A percentile compares a stretch with the other conserved stretches of the same genome.
These are phyloP conservation scores for Sycon ciliatum DNA, from an alignment of 37 sponge, comb jelly and placozoan genomes.

Conservation along the genomic window DNA sequence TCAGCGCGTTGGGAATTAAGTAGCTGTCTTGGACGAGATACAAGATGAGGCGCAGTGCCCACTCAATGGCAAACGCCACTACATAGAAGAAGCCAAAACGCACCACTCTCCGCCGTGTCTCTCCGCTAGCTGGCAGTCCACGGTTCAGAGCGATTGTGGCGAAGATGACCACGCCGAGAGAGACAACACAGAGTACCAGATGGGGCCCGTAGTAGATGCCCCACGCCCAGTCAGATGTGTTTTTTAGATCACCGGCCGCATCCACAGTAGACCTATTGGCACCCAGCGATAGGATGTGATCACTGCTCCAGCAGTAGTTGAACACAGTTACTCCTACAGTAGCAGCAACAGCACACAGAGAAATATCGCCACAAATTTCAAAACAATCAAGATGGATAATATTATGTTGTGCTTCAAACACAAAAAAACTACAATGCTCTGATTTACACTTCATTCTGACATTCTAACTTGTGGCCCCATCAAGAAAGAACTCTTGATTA, in stretches of 20 bases:
- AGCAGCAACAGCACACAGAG: not conserved
- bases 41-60: constrained; percentile 27
- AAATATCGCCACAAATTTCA: not conserved
- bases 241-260: not conserved
- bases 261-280: not conserved
- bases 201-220: not conserved
- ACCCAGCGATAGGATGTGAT: not conserved
- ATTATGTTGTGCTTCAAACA: not conserved
- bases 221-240: too few relatives aligned
- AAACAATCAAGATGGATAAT: not conserved
- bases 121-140: constrained; percentile 44
- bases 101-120: constrained; percentile 51
- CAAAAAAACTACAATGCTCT: too few relatives aligned
- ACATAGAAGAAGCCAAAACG: constrained; percentile 52
- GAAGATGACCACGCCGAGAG: constrained; percentile 30
- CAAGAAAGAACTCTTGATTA: too few relatives aligned
- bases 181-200: constrained; percentile 11
- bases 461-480: too few relatives aligned
- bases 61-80: constrained; percentile 43
- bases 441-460: too few relatives aligned
- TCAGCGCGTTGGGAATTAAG: not conserved
- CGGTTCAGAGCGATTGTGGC: constrained; percentile 28
- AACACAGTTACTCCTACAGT: not conserved
- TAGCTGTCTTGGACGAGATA: constrained; percentile 39
- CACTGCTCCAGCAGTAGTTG: not conserved